Evolutionary conservation across 2,113 vertebrate genomes (phyloP).

Genomic region (Etia nguti): DNA sequence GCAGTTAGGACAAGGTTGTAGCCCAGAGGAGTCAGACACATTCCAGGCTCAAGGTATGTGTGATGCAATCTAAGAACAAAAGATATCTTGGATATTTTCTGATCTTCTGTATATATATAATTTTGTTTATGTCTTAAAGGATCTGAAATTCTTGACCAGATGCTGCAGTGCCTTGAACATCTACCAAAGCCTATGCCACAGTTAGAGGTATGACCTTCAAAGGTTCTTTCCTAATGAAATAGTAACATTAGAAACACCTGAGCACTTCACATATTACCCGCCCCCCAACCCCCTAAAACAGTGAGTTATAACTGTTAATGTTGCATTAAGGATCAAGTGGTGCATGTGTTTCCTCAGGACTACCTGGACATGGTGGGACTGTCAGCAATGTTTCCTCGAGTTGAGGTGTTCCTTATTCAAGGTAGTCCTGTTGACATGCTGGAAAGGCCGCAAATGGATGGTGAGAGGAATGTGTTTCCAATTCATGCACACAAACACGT

Average conservation of each 20-base stretch:
- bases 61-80: neutral
- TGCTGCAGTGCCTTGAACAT: slow-evolving; percentile 79
- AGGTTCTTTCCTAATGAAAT: neutral
- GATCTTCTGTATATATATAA: neutral
- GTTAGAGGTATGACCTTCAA: slow-evolving; percentile 67
- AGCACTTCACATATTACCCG: neutral
- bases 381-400: slow-evolving; percentile 75
- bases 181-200: slow-evolving; percentile 76
- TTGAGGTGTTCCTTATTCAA: slow-evolving; percentile 80
- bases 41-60: slow-evolving; percentile 69
- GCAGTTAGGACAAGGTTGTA: slow-evolving; percentile 68
- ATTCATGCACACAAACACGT: neutral
- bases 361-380: slow-evolving; percentile 77
- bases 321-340: neutral
- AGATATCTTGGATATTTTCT: neutral
- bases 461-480: slow-evolving; percentile 37
- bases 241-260: neutral
- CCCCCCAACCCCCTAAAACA: neutral
- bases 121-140: slow-evolving; percentile 39
- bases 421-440: slow-evolving; percentile 79
- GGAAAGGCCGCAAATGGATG: slow-evolving; percentile 75
- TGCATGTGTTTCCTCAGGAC: slow-evolving; percentile 61
- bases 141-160: slow-evolving; percentile 74
- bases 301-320: neutral
- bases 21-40: slow-evolving; percentile 69